Conservation (phyloP, 2,888 invertebrate species). For the Cheilosia pagana region DNA sequence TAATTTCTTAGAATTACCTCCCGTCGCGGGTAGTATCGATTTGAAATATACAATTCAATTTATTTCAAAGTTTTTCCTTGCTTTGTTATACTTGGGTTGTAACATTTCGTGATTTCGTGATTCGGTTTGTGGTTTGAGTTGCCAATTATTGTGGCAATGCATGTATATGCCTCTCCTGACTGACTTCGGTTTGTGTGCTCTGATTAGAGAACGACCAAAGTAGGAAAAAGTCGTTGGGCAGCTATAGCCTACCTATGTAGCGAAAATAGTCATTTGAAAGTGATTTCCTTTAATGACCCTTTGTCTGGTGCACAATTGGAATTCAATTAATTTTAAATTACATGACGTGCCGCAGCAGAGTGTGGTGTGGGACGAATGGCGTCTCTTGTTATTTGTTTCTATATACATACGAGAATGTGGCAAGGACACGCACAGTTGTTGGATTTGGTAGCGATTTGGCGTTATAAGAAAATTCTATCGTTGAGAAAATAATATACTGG, state of each 20-base stretch:
- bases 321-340: conserved; percentile 73
- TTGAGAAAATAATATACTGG: not conserved
- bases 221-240: conserved; percentile 18
- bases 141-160: conserved; percentile 35
- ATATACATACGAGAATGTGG: not conserved
- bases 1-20: conserved; percentile 50
- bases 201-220: conserved; percentile 27
- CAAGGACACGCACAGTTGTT: conserved; percentile 19
- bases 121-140: conserved; percentile 39
- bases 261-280: conserved; percentile 46
- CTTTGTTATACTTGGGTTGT: not conserved
- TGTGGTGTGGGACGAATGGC: not conserved
- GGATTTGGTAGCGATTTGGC: not conserved
- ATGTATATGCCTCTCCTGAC: not conserved
- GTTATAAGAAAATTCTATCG: not conserved
- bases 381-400: conserved; percentile 44
- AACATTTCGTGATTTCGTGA: conserved; percentile 42
- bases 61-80: conserved; percentile 3
- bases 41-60: conserved; percentile 54
- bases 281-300: conserved; percentile 66
- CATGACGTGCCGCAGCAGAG: conserved; percentile 31
- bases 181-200: conserved; percentile 5
- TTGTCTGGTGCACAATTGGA: conserved; percentile 46
- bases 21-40: conserved; percentile 42
- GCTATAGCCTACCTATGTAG: not conserved